Percentiles rank a stretch among this genome's conserved stretches.
These are phyloP conservation scores for Leptopilina myrica DNA, from an alignment of 2,888 invertebrate genomes.

Conservation along the genomic window DNA sequence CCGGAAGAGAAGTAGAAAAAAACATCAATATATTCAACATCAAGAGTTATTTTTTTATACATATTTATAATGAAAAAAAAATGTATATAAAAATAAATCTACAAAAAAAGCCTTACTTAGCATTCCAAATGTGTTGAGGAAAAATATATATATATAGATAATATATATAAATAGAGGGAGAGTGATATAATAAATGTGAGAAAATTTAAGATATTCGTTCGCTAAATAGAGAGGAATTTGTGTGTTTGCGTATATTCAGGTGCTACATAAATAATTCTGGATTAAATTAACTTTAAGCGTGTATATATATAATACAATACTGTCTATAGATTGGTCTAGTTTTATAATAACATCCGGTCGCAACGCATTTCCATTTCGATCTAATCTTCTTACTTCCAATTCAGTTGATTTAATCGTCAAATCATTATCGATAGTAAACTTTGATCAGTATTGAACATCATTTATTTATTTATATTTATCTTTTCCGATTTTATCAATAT, in stretches of 20 bases:
- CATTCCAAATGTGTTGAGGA: constrained; percentile 2
- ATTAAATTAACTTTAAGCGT: neutral
- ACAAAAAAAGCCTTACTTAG: constrained; percentile 2
- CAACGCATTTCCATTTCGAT: neutral
- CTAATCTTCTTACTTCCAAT: constrained; percentile 8
- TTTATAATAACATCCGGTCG: constrained; percentile 18
- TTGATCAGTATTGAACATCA: neutral
- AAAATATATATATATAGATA: too few relatives aligned
- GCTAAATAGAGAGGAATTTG: neutral
- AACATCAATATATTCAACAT: constrained; percentile 20
- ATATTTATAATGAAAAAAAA: neutral
- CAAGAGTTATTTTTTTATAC: neutral
- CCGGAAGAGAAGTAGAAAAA: neutral
- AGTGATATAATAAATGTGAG: constrained; percentile 10
- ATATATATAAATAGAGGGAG: too few relatives aligned
- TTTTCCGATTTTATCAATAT: too few relatives aligned
- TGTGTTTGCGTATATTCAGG: too few relatives aligned
- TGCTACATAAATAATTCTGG: neutral
- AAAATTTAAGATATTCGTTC: constrained; percentile 14
- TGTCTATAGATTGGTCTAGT: neutral
- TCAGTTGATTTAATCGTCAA: neutral
- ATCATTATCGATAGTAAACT: too few relatives aligned
- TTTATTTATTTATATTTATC: too few relatives aligned
- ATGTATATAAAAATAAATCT: neutral
- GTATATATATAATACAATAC: neutral